Evolutionary conservation across 2,888 invertebrate species (phyloP), one percentile per base, ranked within the genome.

Genomic region (Athalia cordata): DNA sequence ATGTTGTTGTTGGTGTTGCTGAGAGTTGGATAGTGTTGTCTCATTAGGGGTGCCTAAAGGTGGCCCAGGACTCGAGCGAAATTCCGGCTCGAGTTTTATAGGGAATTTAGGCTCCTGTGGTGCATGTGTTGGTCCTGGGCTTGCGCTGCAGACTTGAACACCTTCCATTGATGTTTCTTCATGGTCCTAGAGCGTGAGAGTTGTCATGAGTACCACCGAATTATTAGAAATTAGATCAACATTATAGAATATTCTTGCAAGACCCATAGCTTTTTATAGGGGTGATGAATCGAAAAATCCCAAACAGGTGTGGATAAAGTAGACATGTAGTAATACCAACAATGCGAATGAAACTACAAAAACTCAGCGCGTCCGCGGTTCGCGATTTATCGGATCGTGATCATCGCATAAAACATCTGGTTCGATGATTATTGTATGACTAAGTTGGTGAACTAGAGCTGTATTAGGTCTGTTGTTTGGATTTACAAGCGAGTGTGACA

Each of bases 131-230:
- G 75, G 75, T 3, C 88, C 88, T 8, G 90, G 89, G 85, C 89
- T 89, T 62, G 88, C 82, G 52, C 89, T 85, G 78, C 90, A 89
- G 0, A 90, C 88, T 81, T 91, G 91, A 13, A 91, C 90, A 47
- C 91, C 91, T 81, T 91, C 91, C 91, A 91, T 91, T 8, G 90
- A 90, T 6, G 89, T 90, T 81, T 91, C 91, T 81, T 91, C 91
- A 80, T 89, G 88, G 82, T 91, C 90, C 89, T 91, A 59, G 61
- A 77, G 55, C 74, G n/a, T 13, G n/a, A 57, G 0, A 9, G 66
- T 15, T 15, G 29, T 29, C 7, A 59, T 59, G 13, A 55, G 45
- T 47, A 57, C 8, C 1, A 57, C 29, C 29, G 57, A 47, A 15
- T 43, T 57, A 6, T 55, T n/a, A 43, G 43, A 49, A 70, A 45